These are phyloP conservation scores for Pachycephus smyrnensis DNA, from an alignment of 2,888 invertebrate species.

Conservation along the genomic window DNA sequence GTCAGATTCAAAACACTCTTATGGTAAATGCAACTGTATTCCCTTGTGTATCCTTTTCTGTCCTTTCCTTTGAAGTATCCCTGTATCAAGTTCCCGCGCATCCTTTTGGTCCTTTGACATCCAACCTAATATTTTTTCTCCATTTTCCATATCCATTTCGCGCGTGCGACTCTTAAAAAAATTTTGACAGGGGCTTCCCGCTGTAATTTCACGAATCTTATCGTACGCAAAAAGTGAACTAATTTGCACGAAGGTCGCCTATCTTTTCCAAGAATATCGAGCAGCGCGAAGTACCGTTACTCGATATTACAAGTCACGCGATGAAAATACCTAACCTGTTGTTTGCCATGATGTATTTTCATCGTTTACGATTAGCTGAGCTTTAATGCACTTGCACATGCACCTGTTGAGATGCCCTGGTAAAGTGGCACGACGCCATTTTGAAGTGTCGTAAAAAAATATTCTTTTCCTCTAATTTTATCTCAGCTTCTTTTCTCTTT, in stretches of 20 bases:
- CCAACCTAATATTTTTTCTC: too few relatives aligned
- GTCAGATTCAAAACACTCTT: not conserved
- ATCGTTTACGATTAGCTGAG: not conserved
- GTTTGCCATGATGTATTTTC: not conserved
- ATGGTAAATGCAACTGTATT: too few relatives aligned
- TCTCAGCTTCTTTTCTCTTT: not conserved
- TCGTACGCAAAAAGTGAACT: not conserved
- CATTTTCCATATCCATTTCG: not conserved
- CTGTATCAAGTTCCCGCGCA: too few relatives aligned
- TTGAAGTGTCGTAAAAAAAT: not conserved
- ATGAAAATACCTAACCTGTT: not conserved
- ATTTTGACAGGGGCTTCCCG: not conserved
- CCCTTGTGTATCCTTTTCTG: too few relatives aligned
- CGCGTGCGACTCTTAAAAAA: not conserved
- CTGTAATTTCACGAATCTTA: not conserved
- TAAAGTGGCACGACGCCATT: not conserved
- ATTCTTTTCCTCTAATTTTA: not conserved
- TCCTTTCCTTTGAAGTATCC: too few relatives aligned
- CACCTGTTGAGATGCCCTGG: not conserved
- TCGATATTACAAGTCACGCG: not conserved
- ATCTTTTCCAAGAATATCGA: not conserved
- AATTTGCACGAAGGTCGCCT: not conserved
- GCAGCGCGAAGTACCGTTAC: not conserved
- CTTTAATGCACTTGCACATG: not conserved
- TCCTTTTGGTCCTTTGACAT: too few relatives aligned